Base-by-base conservation (phyloP, 2,888 invertebrate species). In the Charanyca ferruginea region DNA sequence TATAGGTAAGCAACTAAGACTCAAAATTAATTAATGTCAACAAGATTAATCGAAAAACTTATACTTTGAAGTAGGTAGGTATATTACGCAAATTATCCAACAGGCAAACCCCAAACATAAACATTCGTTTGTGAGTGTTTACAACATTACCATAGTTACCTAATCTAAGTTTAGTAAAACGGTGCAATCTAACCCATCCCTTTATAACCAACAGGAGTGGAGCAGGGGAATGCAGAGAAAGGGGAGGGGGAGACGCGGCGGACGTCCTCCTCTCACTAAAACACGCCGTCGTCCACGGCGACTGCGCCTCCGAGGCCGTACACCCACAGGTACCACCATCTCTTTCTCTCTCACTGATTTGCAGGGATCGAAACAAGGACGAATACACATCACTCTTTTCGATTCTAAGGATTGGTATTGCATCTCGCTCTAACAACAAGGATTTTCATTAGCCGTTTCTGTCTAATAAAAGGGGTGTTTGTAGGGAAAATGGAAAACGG, bases 181-280 rank as follows among this genome's bases (percentile, higher is more conserved):
- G 52, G 54, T 80, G 61, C 66, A 73, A 76, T 63, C 51, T 70
- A 60, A 28, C 57, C 53, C 51, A 68, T 64, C 9, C 44, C 64
- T 58, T 84, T 81, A 47, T 63, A 11, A 28, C n/a, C 28, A 90
- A 87, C 92, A 95, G 90, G 92, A 96, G 79, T 82, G 93, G 94
- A 81, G 84, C 93, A 49, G 91, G 93, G 73, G 96, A 96, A 72
- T 96, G 96, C 75, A 96, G 96, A 63, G 96, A 97, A 76, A 93
- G 95, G 66, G 92, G 90, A 13, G 94, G 95, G 42, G 95, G 97
- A 84, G 98, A 98, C 85, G 97, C 98, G 84, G 98, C 98, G n/a
- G 98, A 98, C 92, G 98, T 98, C 74, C 96, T 98, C 51, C 96
- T 98, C 85, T 98, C 98, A 0, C 94, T 98, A 83, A 98, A 98